Evolutionary conservation across 1,140 invertebrate genomes (phyloP).

Genomic region (Formica selysi): DNA sequence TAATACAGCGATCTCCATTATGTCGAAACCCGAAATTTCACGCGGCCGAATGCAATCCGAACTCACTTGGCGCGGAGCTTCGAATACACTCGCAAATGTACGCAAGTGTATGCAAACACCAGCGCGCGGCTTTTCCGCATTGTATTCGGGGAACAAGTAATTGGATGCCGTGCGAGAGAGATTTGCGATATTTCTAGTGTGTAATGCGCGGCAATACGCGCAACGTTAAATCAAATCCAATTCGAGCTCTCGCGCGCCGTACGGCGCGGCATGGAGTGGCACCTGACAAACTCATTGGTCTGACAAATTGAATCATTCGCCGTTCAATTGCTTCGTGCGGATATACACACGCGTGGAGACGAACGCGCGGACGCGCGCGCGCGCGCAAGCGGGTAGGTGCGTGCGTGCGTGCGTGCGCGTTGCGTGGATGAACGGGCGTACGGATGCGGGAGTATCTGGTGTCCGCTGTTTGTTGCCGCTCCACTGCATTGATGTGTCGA

Average conservation of each 20-base stretch:
- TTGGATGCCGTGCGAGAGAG: constrained; percentile 82
- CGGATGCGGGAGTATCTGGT: constrained; percentile 70
- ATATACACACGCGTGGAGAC: constrained; percentile 66
- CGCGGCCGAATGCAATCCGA: constrained; percentile 33
- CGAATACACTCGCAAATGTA: not conserved
- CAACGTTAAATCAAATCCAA: constrained; percentile 86
- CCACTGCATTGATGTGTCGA: constrained; percentile 69
- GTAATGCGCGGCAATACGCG: constrained; percentile 84
- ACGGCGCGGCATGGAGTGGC: constrained; percentile 83
- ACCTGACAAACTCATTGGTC: constrained; percentile 87
- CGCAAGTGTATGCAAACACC: constrained; percentile 53
- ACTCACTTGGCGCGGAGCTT: not conserved
- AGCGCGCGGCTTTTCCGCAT: constrained; percentile 77
- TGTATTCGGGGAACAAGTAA: constrained; percentile 81
- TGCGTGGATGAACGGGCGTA: constrained; percentile 13
- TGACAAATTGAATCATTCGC: constrained; percentile 87
- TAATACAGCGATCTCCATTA: constrained; percentile 75
- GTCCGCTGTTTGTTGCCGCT: constrained; percentile 76
- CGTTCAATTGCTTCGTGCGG: constrained; percentile 85
- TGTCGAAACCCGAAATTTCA: constrained; percentile 72
- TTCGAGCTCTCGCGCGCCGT: constrained; percentile 82
- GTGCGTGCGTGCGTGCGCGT: not conserved
- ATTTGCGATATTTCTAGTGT: constrained; percentile 85
- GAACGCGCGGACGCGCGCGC: too few species aligned
- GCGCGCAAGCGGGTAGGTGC: not conserved